Evolutionary conservation across 2,888 invertebrate genomes (phyloP), one percentile per base, ranked within the genome.

Genomic region (Malthinus seriepunctatus): DNA sequence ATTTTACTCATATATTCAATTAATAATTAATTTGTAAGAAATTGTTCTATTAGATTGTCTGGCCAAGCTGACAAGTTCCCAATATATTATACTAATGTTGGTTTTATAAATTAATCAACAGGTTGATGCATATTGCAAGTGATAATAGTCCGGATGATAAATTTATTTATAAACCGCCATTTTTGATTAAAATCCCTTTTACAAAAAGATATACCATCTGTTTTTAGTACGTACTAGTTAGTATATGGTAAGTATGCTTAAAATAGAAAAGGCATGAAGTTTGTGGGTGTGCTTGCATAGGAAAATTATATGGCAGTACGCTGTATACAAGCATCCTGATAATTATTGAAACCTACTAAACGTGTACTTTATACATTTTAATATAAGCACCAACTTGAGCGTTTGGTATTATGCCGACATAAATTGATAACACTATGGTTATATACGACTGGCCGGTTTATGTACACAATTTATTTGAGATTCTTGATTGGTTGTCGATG

Each of bases 231-330:
- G 5, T 23, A 23, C 23, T 5, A 23, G 23, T 23, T 23, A 23
- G 23, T 23, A 23, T 48, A 31, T 11, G 39, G 23, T 11, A 9
- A 32, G 38, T 54, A 48, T 54, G 46, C 37, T 46, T 47, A 33
- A 37, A 54, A 54, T 54, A 54, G 54, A 48, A 46, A 47, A 54
- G 47, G 54, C 46, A 54, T 48, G 54, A 48, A 60, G 60, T 64
- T 62, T 52, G 62, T 62, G 64, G 62, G 64, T 62, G 64, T 64
- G 64, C 60, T 60, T 53, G 62, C 60, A 62, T 60, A 56, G 62
- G 57, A 64, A 60, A 64, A 64, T 64, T 64, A 64, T 60, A 64
- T 62, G 55, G 62, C 64, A 50, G 62, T 58, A 62, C 62, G 46
- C 37, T 62, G 60, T 56, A 51, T 39, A 32, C 60, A 62, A 45